Conservation (phyloP, 2,113 vertebrate species). For the Callorhinus ursinus region DNA sequence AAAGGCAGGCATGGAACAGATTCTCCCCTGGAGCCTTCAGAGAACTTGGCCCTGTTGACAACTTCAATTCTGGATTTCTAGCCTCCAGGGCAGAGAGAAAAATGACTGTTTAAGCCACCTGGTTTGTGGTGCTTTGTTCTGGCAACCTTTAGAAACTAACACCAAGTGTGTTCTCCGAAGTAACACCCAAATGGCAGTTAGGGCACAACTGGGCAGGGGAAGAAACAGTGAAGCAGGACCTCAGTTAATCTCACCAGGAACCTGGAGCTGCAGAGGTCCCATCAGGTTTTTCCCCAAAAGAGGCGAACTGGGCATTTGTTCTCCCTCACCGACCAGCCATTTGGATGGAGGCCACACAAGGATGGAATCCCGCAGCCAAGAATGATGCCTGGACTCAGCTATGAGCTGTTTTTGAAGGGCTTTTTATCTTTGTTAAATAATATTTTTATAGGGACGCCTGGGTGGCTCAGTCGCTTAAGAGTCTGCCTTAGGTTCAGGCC, state of each 20-base stretch:
- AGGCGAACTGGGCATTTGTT: neutral
- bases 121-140: neutral
- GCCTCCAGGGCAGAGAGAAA: neutral
- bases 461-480: no score
- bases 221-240: neutral
- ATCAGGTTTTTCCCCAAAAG: neutral
- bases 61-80: neutral
- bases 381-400: neutral
- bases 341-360: no score
- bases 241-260: fast-evolving
- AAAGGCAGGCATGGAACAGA: neutral
- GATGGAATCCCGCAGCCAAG: no score
- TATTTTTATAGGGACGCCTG: neutral
- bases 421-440: neutral
- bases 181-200: neutral
- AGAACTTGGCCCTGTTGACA: fast-evolving
- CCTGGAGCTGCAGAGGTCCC: neutral
- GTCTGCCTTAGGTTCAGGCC: no score
- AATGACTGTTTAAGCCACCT: neutral
- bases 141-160: neutral
- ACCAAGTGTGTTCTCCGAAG: neutral
- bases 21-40: neutral
- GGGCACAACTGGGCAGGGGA: neutral
- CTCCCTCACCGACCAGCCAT: neutral
- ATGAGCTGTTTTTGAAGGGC: neutral